Conservation (phyloP, 2,797 vertebrate species). For the Carcharodon carcharias region DNA sequence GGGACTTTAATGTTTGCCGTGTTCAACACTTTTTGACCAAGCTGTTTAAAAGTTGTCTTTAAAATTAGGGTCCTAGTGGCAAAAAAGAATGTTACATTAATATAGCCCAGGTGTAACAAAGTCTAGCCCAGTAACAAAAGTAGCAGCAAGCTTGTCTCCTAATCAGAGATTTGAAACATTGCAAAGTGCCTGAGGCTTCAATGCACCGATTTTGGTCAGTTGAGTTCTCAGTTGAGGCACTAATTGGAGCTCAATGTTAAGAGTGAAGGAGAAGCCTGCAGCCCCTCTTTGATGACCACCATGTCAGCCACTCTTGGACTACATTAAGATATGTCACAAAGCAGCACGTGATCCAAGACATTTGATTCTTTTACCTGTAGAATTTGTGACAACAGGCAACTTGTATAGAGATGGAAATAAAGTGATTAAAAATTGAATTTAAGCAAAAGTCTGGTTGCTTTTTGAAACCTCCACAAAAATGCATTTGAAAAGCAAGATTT, state of each 20-base stretch:
- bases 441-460: background rate
- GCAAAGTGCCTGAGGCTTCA: background rate
- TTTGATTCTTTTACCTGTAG: background rate
- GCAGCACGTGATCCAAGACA: background rate
- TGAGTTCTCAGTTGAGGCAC: background rate
- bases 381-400: background rate
- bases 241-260: background rate
- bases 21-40: background rate
- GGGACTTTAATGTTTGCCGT: background rate
- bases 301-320: background rate
- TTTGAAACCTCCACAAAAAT: slow-evolving; percentile 23
- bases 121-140: background rate
- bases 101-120: background rate
- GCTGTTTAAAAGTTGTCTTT: background rate
- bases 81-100: background rate
- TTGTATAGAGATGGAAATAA: slow-evolving; percentile 1
- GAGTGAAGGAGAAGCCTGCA: background rate
- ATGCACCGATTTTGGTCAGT: background rate
- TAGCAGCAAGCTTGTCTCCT: background rate
- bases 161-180: background rate
- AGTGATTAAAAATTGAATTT: background rate
- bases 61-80: background rate
- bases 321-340: background rate
- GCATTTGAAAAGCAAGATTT: background rate
- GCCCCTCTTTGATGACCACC: background rate